Evolutionary conservation across 2,113 vertebrate genomes (phyloP), one percentile per base, ranked within the genome.

Genomic region (Aphyosemion australe): DNA sequence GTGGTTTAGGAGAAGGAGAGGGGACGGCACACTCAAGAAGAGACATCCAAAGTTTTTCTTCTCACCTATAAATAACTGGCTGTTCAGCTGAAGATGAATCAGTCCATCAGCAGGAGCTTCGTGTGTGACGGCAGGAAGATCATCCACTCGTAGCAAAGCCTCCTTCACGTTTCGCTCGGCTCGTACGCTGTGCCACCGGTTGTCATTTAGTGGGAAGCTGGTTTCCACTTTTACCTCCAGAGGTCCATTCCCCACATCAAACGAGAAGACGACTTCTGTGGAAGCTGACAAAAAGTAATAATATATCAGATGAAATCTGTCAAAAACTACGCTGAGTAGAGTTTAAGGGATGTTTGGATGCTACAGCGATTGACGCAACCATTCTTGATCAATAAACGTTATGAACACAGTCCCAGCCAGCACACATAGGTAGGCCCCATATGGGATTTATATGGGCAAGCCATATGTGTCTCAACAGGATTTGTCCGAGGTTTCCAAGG

Each of bases 181-280:
- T 20, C 87, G 90, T 18, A 99, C 94, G 0, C 91, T 93, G 81
- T 99, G 97, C 97, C 97, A 99, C 26, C 94, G 94, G 79, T 94
- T 92, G 86, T 99, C 94, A 1, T 94, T 98, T 80, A 99, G 90
- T 2, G 84, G 82, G 14, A 46, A 70, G 0, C 46, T 86, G 0
- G 94, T 93, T 64, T 92, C 85, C 53, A 95, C 94, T 0, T 66
- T 84, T 59, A 99, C 91, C 79, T 96, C 95, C 0, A 92, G 90
- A 0, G 94, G 96, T 7, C 97, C 97, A 14, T 99, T 98, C 7
- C 97, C 97, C 85, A 99, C 97, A 0, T 99, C 96, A 2, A 97
- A 97, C 2, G 97, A 98, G 87, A 99, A 97, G 11, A 93, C 56
- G 12, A 99, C 95, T 75, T 94, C 93, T 3, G 82, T 86, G 0